phyloP scores from a whole-genome alignment of 2,113 vertebrate genomes.

The Seriola rivoliana region DNA sequence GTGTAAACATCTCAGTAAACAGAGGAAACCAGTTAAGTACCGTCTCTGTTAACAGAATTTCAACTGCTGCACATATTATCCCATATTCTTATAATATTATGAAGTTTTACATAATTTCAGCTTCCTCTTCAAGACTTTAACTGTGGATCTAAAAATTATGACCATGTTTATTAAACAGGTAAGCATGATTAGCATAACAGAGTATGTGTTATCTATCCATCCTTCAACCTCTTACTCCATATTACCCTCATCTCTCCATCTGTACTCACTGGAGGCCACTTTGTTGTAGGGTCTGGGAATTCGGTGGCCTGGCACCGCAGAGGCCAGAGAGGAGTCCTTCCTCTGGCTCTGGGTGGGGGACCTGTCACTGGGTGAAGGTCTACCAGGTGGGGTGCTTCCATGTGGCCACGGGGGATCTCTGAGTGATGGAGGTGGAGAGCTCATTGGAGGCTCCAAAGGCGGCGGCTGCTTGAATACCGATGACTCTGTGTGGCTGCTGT shows the following conservation, averaged over 20 bases:
- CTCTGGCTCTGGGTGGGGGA: slow-evolving; percentile 80
- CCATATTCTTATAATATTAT: not conserved
- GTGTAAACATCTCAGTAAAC: not conserved
- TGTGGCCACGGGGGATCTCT: slow-evolving; percentile 86
- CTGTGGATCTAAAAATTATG: not conserved
- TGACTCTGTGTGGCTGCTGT: slow-evolving; percentile 87
- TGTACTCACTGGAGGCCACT: slow-evolving; percentile 90
- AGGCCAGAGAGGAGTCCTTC: slow-evolving; percentile 76
- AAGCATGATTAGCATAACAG: not conserved
- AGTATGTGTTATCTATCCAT: not conserved
- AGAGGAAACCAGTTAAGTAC: not conserved
- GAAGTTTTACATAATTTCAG: not conserved
- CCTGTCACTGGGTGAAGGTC: slow-evolving; percentile 67
- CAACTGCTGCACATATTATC: no score
- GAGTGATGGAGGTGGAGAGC: slow-evolving; percentile 82
- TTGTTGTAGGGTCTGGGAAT: slow-evolving; percentile 90
- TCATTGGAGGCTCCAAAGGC: slow-evolving; percentile 79
- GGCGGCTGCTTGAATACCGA: slow-evolving; percentile 87
- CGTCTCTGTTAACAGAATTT: no score
- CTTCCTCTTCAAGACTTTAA: not conserved
- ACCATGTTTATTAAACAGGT: not conserved
- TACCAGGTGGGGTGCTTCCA: slow-evolving; percentile 70
- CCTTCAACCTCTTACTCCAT: not conserved
- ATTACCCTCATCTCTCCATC: not conserved
- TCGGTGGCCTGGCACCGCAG: slow-evolving; percentile 66